Conservation (phyloP, 2,797 vertebrate genomes). For the Hirundo rustica region DNA sequence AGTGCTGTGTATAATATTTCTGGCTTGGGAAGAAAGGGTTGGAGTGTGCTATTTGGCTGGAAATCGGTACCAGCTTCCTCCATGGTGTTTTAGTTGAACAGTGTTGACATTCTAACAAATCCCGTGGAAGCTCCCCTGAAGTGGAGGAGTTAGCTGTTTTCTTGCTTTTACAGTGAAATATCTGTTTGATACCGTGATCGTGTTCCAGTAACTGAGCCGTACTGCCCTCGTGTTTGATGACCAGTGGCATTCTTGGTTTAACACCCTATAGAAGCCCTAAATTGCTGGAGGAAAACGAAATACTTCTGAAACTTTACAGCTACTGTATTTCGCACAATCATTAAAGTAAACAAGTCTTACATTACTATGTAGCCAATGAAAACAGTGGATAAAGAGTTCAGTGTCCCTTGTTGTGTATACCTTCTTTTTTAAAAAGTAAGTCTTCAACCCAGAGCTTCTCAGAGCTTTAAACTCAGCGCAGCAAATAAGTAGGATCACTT, state of each 20-base stretch:
- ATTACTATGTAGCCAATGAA: conserved; percentile 69
- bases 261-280: conserved; percentile 69
- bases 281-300: conserved; percentile 73
- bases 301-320: conserved; percentile 75
- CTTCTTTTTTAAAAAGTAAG: conserved; percentile 55
- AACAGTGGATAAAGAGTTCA: conserved; percentile 73
- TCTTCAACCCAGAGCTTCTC: conserved; percentile 31
- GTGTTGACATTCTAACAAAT: conserved; percentile 85
- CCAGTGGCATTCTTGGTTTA: conserved; percentile 77
- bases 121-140: conserved; percentile 77
- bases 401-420: conserved; percentile 74
- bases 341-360: conserved; percentile 73
- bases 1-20: conserved; percentile 81
- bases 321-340: conserved; percentile 76
- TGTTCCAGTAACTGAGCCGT: conserved; percentile 62
- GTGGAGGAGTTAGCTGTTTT: conserved; percentile 75
- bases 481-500: conserved; percentile 51
- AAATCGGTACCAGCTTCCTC: conserved; percentile 81
- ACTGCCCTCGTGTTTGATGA: conserved; percentile 67
- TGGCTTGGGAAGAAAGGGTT: conserved; percentile 79
- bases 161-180: conserved; percentile 74
- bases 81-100: conserved; percentile 78
- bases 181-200: conserved; percentile 62
- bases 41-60: conserved; percentile 75
- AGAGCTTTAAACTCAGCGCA: conserved; percentile 29